Conservation (phyloP, 2,888 invertebrate genomes). For the Hesperia comma region DNA sequence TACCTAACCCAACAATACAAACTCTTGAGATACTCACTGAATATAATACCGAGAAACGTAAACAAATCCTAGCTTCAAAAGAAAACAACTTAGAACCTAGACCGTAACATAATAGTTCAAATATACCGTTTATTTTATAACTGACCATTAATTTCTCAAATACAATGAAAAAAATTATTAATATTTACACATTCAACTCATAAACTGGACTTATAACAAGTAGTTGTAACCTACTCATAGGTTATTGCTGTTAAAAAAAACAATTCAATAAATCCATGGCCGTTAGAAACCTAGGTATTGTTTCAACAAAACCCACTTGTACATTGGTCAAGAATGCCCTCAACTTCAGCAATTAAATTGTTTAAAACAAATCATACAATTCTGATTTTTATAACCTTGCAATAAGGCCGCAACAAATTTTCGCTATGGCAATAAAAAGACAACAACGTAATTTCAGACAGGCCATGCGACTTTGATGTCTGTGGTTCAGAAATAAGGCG, state of each 20-base stretch:
- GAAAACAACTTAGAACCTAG: neutral
- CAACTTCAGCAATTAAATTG: neutral
- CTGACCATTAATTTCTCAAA: no score
- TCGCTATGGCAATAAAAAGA: conserved; percentile 9
- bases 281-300: conserved; percentile 24
- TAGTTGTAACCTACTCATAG: conserved; percentile 1
- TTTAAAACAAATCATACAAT: conserved; percentile 12
- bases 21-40: neutral
- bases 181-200: neutral
- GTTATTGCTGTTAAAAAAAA: conserved; percentile 9
- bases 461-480: conserved; percentile 33
- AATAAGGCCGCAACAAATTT: conserved; percentile 13
- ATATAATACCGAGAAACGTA: neutral
- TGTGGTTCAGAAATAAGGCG: conserved; percentile 38
- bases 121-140: no score
- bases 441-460: neutral
- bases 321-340: conserved; percentile 41
- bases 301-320: conserved; percentile 12
- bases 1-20: neutral
- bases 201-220: neutral
- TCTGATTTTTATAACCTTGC: conserved; percentile 14
- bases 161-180: neutral
- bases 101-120: no score
- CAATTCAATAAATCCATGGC: neutral
- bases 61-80: conserved; percentile 1